phyloP scores from a whole-genome alignment of 1,140 invertebrate species.

The Anadara kagoshimensis region DNA sequence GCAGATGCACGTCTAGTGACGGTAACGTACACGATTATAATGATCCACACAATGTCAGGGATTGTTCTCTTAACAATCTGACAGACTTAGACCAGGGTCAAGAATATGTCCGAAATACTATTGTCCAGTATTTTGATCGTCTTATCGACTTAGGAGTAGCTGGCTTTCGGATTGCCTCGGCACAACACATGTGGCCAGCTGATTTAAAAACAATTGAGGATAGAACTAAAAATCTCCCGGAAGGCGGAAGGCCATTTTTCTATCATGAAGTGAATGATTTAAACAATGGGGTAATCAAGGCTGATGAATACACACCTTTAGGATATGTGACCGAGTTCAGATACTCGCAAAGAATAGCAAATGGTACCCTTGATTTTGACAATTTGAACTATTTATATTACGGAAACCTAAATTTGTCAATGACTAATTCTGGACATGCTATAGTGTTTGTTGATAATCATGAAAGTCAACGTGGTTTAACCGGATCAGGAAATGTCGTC shows the following conservation, averaged over 20 bases:
- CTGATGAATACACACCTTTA: slow-evolving; percentile 75
- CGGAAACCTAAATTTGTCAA: slow-evolving; percentile 57
- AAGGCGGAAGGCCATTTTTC: slow-evolving; percentile 75
- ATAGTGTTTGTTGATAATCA: slow-evolving; percentile 76
- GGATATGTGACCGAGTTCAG: slow-evolving; percentile 85
- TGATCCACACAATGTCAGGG: slow-evolving; percentile 74
- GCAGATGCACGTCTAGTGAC: slow-evolving; percentile 64
- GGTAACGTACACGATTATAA: slow-evolving; percentile 70
- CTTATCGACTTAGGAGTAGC: slow-evolving; percentile 86
- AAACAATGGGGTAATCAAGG: slow-evolving; percentile 83
- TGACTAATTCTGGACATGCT: slow-evolving; percentile 68
- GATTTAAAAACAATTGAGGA: slow-evolving; percentile 67
- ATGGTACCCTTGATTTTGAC: slow-evolving; percentile 47
- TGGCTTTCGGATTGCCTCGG: slow-evolving; percentile 76
- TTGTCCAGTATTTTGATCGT: slow-evolving; percentile 78
- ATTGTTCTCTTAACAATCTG: slow-evolving; percentile 84
- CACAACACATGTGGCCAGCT: slow-evolving; percentile 70
- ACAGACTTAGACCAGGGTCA: slow-evolving; percentile 83
- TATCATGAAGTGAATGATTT: slow-evolving; percentile 89
- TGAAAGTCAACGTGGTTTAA: slow-evolving; percentile 73
- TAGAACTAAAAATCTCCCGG: slow-evolving; percentile 66
- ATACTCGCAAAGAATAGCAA: slow-evolving; percentile 67
- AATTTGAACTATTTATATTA: slow-evolving; percentile 35
- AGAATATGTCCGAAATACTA: slow-evolving; percentile 81
- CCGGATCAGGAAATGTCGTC: slow-evolving; percentile 42